phyloP scores from a whole-genome alignment of 35 echinoderm and acorn worm species.

The Lytechinus variegatus region DNA sequence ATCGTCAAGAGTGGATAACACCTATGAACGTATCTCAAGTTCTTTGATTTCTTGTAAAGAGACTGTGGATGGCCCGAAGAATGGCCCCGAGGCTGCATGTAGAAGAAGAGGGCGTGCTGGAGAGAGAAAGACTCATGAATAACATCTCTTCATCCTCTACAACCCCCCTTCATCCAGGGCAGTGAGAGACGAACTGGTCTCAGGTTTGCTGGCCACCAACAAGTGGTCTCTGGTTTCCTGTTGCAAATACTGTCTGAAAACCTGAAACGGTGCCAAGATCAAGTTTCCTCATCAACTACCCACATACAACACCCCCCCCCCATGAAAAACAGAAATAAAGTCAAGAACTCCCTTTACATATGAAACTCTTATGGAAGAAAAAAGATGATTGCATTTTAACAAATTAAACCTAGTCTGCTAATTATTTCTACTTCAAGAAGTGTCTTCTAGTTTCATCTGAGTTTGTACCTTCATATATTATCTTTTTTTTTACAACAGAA shows the following conservation, averaged over 20 bases:
- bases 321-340: not conserved
- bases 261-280: not conserved
- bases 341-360: too few relatives aligned
- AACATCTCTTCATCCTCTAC: not conserved
- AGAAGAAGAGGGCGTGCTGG: not conserved
- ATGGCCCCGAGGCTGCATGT: not conserved
- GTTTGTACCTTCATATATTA: too few relatives aligned
- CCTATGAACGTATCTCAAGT: not conserved
- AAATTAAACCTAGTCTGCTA: too few relatives aligned
- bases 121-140: not conserved
- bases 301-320: not conserved
- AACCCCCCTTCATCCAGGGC: not conserved
- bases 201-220: not conserved
- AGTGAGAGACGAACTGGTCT: not conserved
- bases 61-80: not conserved
- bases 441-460: too few relatives aligned
- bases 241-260: not conserved
- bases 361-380: too few relatives aligned
- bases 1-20: not conserved
- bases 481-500: too few relatives aligned
- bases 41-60: constrained; percentile 13
- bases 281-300: not conserved
- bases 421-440: too few relatives aligned
- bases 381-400: too few relatives aligned
- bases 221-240: not conserved